Base-by-base conservation (phyloP, 1,140 invertebrate genomes). In the Orussus abietinus region DNA sequence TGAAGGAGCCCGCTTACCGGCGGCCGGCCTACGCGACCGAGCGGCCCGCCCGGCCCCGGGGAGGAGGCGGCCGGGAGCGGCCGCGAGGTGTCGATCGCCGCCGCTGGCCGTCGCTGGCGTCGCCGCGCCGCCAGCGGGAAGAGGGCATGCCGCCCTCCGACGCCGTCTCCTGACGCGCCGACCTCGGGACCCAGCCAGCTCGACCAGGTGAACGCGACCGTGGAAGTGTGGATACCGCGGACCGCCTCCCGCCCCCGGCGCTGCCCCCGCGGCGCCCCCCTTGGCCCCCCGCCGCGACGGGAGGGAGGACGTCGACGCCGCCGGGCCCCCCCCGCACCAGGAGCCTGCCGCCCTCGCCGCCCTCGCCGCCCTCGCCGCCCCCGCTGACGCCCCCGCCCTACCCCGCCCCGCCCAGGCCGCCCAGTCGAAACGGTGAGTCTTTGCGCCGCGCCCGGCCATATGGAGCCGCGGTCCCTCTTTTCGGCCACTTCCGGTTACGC, bases 211-310 rank as follows among this genome's bases (percentile, higher is more conserved):
- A 35, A 55, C 45, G 53, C 58, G 44, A 66, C 62, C 64, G 63
- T 64, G 54, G 53, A 65, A 66, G 63, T 66, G 66, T 66, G 66
- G 66, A 65, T 66, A 65, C 71, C 69, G 67, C 69, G 66, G 68
- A 71, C 68, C 68, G 67, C 59, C 60, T 57, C 55, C 68, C 63
- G 69, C 59, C 69, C 61, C 71, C 71, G 71, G 71, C 69, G 68
- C 65, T 72, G 67, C 71, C 69, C 28, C 68, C 69, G 68, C 68
- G 71, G 69, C 68, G 66, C 61, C 69, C 66, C 56, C 63, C 66
- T 57, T 69, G 66, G 64, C 66, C 69, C 50, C 53, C 59, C 40
- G 64, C n/a, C n/a, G n/a, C n/a, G n/a, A n/a, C n/a, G n/a, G n/a
- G n/a, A n/a, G n/a, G n/a, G n/a, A n/a, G n/a, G n/a, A n/a, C n/a